Base-by-base conservation (phyloP, 2,113 vertebrate genomes). In the Corythaixoides concolor region DNA sequence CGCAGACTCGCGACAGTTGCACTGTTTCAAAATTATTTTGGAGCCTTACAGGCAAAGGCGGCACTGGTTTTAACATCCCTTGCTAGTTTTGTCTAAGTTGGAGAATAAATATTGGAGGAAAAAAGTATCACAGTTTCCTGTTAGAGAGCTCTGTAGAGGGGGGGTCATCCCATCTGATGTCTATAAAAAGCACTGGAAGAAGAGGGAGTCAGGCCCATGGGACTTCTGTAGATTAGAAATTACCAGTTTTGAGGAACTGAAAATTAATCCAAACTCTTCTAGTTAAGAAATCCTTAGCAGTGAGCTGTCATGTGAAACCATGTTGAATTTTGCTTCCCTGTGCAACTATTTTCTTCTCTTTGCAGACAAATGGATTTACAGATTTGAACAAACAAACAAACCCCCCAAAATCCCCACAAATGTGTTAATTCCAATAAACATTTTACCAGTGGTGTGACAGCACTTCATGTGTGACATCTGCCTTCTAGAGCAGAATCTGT, bases 161-260 rank as follows among this genome's bases (percentile, higher is more conserved):
- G 12, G 50, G 4, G 33, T 66, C 39, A 79, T 85, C 43, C 35
- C 26, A 70, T 85, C 32, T 70, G n/a, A 83, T 4, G 9, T 58
- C 53, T 87, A 56, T 12, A 49, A 85, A 77, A 70, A 68, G 27
- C 43, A 8, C 56, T 80, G 37, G 32, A 93, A 79, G 60, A 64
- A 84, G 28, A 37, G 58, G 26, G 9, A 89, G 26, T 89, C 59
- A 68, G 20, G 50, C n/a, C 23, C 67, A 45, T 66, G 50, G 35
- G 43, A 77, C 33, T 95, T 92, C 84, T 41, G 13, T 30, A 91
- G 67, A 82, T 87, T 68, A 83, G 69, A 89, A 95, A 88, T 67
- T 17, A 41, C 41, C 28, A 47, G 4, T 80, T 95, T 72, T 81
- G 56, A 58, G 12, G 59, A 76, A 70, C 21, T 69, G 90, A 93